Base-by-base conservation (phyloP, 1,140 invertebrate species). In the Microplitis mediator region DNA sequence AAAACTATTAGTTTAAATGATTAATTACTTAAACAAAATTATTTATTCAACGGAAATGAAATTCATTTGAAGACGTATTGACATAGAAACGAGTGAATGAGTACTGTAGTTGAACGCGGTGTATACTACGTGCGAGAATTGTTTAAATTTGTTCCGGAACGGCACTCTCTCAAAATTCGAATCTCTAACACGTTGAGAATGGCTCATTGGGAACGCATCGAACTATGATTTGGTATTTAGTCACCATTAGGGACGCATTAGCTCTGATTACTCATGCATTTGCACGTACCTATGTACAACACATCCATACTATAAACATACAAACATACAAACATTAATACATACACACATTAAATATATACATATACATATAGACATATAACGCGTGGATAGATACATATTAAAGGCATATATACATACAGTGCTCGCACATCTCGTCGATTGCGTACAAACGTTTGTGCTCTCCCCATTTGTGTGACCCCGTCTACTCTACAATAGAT, bases 191-290 rank as follows among this genome's bases (percentile, higher is more conserved):
- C 36, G 56, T 65, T 35, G 34, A 58, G 31, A 54, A 69, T 56
- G 58, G 65, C 72, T 74, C 58, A 65, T 76, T 72, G 64, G 69
- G 68, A 79, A 75, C 77, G 76, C 82, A 84, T 85, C 81, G 82
- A 84, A 83, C 80, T 83, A 80, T 84, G 84, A 83, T 84, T 83
- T 82, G 80, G 82, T 85, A 82, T 85, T 85, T 85, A 84, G 83
- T 84, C 83, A 84, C 81, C 83, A 85, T 85, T 84, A 85, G 82
- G 79, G 82, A 79, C 81, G 81, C 82, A 84, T 84, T 83, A 84
- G 78, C 82, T 81, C 79, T 84, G 83, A 84, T 84, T 84, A 85
- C 81, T 81, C 77, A 78, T 78, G 79, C 71, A 73, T 73, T 73
- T 61, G 35, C 80, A 80, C 66, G 76, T 80, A 80, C 75, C 75